phyloP scores from a whole-genome alignment of 2,888 invertebrate species.

The Listrodromus nycthemerus region DNA sequence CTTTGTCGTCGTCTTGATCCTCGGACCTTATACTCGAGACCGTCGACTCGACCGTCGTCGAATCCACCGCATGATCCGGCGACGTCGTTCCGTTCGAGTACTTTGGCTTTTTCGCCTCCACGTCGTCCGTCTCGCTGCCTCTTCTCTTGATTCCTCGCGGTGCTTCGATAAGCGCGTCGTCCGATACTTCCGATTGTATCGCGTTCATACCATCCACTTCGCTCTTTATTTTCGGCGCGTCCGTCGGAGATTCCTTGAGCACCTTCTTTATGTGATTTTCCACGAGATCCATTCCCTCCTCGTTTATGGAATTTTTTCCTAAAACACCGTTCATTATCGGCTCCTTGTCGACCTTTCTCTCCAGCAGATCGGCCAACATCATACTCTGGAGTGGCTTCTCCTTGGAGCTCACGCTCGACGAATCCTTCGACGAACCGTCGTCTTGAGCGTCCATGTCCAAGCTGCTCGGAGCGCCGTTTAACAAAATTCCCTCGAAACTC shows the following conservation, averaged over 20 bases:
- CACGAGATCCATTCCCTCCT: slow-evolving; percentile 87
- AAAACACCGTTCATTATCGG: slow-evolving; percentile 87
- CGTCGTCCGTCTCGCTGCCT: slow-evolving; percentile 83
- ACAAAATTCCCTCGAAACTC: slow-evolving; percentile 88
- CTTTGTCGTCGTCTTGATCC: slow-evolving; percentile 85
- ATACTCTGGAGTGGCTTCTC: slow-evolving; percentile 87
- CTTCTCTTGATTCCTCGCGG: slow-evolving; percentile 82
- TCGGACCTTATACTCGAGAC: slow-evolving; percentile 85
- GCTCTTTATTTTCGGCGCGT: slow-evolving; percentile 75
- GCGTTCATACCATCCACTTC: slow-evolving; percentile 78
- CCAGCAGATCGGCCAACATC: slow-evolving; percentile 93
- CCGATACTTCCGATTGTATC: slow-evolving; percentile 78
- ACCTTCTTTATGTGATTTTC: slow-evolving; percentile 87
- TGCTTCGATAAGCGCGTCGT: slow-evolving; percentile 80
- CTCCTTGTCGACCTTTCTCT: slow-evolving; percentile 90
- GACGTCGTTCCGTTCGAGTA: slow-evolving; percentile 83
- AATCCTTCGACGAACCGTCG: slow-evolving; percentile 86
- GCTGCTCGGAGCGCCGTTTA: slow-evolving; percentile 86
- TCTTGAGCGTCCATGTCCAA: slow-evolving; percentile 86
- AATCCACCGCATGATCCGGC: slow-evolving; percentile 80
- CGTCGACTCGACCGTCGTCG: slow-evolving; percentile 84
- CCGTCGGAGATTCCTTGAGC: slow-evolving; percentile 79
- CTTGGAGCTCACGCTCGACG: slow-evolving; percentile 80
- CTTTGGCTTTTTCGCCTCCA: slow-evolving; percentile 84
- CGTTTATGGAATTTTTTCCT: slow-evolving; percentile 87